Evolutionary conservation across 2,113 vertebrate genomes (phyloP).

Genomic region (Strigops habroptila): DNA sequence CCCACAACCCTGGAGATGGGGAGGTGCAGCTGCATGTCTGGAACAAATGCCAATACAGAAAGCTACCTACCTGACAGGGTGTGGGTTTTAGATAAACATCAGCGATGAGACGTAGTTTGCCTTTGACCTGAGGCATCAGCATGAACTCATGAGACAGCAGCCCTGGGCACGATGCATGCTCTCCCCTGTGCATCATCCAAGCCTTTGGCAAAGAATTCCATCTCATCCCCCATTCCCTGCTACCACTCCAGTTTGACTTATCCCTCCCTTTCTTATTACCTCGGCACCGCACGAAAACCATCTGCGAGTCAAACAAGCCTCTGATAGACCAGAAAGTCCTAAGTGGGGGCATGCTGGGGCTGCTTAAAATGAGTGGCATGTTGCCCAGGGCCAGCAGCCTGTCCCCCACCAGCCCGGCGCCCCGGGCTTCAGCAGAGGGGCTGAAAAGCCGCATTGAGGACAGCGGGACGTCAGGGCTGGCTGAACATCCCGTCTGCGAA

Average conservation of each 20-base stretch:
- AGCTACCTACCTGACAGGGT: neutral
- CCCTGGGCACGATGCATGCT: neutral
- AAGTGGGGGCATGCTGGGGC: constrained; percentile 47
- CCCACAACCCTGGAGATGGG: neutral
- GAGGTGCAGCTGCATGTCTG: rapidly evolving
- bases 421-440: neutral
- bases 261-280: neutral
- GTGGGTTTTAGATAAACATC: neutral
- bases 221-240: neutral
- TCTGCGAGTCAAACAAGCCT: neutral
- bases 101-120: neutral
- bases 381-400: neutral
- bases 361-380: constrained; percentile 44
- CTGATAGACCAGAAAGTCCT: constrained; percentile 34
- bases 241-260: neutral
- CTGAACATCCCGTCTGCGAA: constrained; percentile 72
- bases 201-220: neutral
- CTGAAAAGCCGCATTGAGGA: constrained; percentile 77
- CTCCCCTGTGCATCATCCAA: neutral
- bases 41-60: neutral
- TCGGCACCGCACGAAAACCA: neutral
- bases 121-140: neutral
- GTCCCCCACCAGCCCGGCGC: constrained; percentile 22
- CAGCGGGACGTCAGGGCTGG: constrained; percentile 64
- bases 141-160: neutral